phyloP scores from a whole-genome alignment of 2,888 invertebrate genomes.

The Sesia bembeciformis region DNA sequence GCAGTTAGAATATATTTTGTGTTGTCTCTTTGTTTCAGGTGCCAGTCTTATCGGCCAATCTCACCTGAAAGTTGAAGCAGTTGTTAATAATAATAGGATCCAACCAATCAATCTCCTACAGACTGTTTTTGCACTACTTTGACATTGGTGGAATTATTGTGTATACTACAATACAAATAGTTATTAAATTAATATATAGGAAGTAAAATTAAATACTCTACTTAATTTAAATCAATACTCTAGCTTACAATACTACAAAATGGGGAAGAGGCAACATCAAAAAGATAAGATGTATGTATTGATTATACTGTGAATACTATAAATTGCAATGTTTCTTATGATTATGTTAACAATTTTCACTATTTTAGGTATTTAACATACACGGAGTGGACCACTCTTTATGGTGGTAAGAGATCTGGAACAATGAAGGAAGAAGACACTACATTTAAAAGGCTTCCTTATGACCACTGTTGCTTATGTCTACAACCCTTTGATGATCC shows the following conservation, averaged over 20 bases:
- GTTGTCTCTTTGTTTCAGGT: too few species aligned
- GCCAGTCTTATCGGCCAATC: too few species aligned
- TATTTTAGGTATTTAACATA: slow-evolving; percentile 84
- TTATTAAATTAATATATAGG: too few species aligned
- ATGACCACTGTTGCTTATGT: slow-evolving; percentile 92
- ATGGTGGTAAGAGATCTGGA: slow-evolving; percentile 88
- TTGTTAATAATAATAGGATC: too few species aligned
- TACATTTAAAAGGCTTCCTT: slow-evolving; percentile 93
- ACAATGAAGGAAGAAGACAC: slow-evolving; percentile 82
- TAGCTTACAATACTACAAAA: slow-evolving; percentile 54
- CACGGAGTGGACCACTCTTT: slow-evolving; percentile 91
- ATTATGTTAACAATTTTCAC: not conserved
- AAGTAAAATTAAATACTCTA: too few species aligned
- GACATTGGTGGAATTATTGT: too few species aligned
- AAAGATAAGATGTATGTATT: slow-evolving; percentile 90
- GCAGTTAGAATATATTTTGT: too few species aligned
- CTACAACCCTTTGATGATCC: slow-evolving; percentile 95
- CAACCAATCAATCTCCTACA: too few species aligned
- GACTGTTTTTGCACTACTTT: too few species aligned
- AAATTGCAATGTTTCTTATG: not conserved
- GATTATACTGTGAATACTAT: slow-evolving; percentile 3
- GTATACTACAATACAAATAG: too few species aligned
- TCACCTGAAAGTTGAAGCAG: too few species aligned
- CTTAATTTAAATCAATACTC: too few species aligned
- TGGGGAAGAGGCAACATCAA: slow-evolving; percentile 96